Conservation (phyloP, 2,888 invertebrate genomes). For the Mimas tiliae region DNA sequence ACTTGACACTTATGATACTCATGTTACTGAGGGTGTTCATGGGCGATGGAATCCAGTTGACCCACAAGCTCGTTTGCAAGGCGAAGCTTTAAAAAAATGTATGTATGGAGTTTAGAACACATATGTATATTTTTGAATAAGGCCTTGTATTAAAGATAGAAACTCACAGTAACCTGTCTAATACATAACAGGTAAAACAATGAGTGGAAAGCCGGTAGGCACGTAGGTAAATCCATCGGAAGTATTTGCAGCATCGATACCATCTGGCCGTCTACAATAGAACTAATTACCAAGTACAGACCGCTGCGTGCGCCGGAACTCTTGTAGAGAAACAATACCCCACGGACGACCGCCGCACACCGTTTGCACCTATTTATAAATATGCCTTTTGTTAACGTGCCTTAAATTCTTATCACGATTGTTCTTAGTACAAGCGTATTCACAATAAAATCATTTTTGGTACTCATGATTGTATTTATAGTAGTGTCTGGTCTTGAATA, state of each 20-base stretch:
- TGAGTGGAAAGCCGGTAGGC: slow-evolving; percentile 77
- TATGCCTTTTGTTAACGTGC: slow-evolving; percentile 62
- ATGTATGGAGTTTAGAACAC: too few species aligned
- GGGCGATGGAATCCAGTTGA: too few species aligned
- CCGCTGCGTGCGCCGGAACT: slow-evolving; percentile 60
- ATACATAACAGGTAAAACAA: slow-evolving; percentile 60
- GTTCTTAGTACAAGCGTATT: slow-evolving; percentile 24
- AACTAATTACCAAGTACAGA: slow-evolving; percentile 74
- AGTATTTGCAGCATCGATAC: slow-evolving; percentile 73
- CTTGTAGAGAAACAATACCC: slow-evolving; percentile 61
- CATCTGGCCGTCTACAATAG: slow-evolving; percentile 76
- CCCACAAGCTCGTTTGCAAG: too few species aligned
- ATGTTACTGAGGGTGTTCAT: too few species aligned
- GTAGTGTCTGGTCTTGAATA: background rate
- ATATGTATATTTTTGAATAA: too few species aligned
- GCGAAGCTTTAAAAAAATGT: too few species aligned
- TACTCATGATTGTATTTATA: background rate
- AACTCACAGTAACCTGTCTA: slow-evolving; percentile 37
- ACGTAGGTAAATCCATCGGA: slow-evolving; percentile 79
- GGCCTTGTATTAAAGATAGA: background rate
- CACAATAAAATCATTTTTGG: slow-evolving; percentile 10
- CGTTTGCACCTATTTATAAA: slow-evolving; percentile 43
- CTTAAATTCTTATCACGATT: slow-evolving; percentile 56
- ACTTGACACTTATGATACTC: too few species aligned
- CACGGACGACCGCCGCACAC: slow-evolving; percentile 40